A percentile compares a stretch with the other conserved stretches of the same genome.
These are phyloP conservation scores for Cairina moschata DNA, from an alignment of 2,113 vertebrate genomes.

Conservation along the genomic window DNA sequence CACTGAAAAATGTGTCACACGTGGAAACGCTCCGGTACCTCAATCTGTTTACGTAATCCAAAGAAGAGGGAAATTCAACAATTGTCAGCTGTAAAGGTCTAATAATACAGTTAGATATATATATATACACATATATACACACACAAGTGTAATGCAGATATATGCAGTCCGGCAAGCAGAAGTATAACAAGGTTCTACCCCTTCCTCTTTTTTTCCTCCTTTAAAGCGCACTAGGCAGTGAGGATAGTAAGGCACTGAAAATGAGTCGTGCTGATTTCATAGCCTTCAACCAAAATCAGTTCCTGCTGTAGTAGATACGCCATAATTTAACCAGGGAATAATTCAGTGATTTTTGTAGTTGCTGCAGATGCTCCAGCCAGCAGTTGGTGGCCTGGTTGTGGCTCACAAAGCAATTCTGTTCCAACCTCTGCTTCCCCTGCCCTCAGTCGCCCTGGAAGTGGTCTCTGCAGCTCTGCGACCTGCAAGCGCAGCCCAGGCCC, in stretches of 20 bases:
- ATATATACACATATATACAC: too few species aligned
- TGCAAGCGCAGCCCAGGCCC: accelerated
- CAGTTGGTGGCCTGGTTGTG: not conserved
- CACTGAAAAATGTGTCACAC: not conserved
- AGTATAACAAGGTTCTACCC: not conserved
- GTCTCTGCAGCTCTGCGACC: not conserved
- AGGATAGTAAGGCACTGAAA: not conserved
- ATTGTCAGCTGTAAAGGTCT: not conserved
- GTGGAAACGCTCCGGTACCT: not conserved
- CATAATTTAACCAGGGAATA: not conserved
- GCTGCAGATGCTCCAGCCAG: accelerated
- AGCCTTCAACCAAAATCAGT: not conserved
- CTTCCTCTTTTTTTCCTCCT: not conserved
- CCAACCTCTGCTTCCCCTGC: accelerated
- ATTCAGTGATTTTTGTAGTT: accelerated
- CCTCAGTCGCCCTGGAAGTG: accelerated
- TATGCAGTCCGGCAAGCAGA: not conserved
- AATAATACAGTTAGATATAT: not conserved
- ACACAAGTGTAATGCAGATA: not conserved
- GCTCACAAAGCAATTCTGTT: accelerated
- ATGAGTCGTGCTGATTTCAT: not conserved
- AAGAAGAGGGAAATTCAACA: not conserved
- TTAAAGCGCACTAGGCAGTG: not conserved
- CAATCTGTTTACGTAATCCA: not conserved
- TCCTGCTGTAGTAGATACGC: accelerated